Percentiles rank a stretch among this genome's conserved stretches.
These are phyloP conservation scores for Leptestheria dahalacensis DNA, from an alignment of 1,140 invertebrate species.

Conservation along the genomic window DNA sequence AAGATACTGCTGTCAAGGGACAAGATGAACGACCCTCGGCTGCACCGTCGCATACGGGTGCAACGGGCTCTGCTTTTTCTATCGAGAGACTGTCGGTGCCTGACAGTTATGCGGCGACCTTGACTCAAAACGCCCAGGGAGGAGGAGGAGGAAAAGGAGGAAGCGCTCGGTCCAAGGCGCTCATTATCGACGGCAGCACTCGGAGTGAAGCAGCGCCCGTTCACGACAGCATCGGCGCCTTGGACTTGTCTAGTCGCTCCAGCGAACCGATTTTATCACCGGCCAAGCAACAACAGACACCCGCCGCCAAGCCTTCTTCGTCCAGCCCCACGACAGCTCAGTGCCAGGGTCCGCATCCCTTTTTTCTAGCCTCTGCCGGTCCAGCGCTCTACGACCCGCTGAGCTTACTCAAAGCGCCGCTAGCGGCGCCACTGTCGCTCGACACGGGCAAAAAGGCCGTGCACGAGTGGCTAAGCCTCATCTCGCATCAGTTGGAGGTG, in stretches of 20 bases:
- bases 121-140: not conserved
- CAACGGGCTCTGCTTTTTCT: too few species aligned
- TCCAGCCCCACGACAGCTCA: not conserved
- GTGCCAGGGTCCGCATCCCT: slow-evolving; percentile 1
- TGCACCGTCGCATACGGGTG: too few species aligned
- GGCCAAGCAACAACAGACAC: not conserved
- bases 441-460: not conserved
- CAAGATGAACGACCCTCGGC: too few species aligned
- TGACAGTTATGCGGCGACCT: too few species aligned
- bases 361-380: not conserved
- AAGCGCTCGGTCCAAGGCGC: not conserved
- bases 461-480: not conserved
- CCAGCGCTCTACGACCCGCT: not conserved
- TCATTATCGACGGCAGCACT: not conserved
- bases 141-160: not conserved
- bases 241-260: slow-evolving; percentile 1
- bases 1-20: too few species aligned
- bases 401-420: not conserved
- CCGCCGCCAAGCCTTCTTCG: not conserved
- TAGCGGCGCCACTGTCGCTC: not conserved
- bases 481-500: not conserved
- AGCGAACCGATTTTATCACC: not conserved
- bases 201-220: not conserved
- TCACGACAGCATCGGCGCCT: slow-evolving; percentile 6
- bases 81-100: too few species aligned